A percentile compares a stretch with the other conserved stretches of the same genome.
Evolutionary conservation across 2,797 vertebrate species (phyloP).

Genomic region (Neoniphon sammara): DNA sequence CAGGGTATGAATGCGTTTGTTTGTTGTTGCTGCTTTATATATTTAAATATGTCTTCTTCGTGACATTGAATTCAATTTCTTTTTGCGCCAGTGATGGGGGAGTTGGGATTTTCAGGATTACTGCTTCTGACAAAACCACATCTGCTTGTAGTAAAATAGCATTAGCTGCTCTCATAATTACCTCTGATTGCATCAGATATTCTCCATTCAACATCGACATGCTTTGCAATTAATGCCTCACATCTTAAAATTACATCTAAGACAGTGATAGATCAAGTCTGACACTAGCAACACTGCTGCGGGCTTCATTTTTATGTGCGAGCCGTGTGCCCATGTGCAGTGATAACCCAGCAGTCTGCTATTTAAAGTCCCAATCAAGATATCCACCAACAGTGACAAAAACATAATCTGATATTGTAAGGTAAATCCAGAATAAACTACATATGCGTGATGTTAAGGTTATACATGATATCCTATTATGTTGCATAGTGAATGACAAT

Average conservation of each 20-base stretch:
- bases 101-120: conserved; percentile 70
- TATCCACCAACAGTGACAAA: neutral
- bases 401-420: conserved; percentile 5
- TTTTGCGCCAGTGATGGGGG: conserved; percentile 55
- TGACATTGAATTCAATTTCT: conserved; percentile 31
- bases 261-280: conserved; percentile 4
- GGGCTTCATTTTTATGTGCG: conserved; percentile 8
- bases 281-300: conserved; percentile 7
- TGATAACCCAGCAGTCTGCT: conserved; percentile 2
- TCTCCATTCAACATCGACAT: conserved; percentile 79
- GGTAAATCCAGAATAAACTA: neutral
- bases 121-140: conserved; percentile 60
- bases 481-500: neutral
- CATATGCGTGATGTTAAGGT: neutral
- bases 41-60: conserved; percentile 36
- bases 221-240: conserved; percentile 65
- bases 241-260: conserved; percentile 42
- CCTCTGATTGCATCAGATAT: conserved; percentile 87
- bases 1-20: conserved; percentile 32
- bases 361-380: neutral
- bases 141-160: conserved; percentile 64
- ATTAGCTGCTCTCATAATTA: conserved; percentile 74
- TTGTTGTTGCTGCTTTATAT: conserved; percentile 35
- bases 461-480: neutral
- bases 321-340: neutral